These are phyloP conservation scores for Perdita meconis DNA, from an alignment of 2,888 invertebrate species.

Conservation along the genomic window DNA sequence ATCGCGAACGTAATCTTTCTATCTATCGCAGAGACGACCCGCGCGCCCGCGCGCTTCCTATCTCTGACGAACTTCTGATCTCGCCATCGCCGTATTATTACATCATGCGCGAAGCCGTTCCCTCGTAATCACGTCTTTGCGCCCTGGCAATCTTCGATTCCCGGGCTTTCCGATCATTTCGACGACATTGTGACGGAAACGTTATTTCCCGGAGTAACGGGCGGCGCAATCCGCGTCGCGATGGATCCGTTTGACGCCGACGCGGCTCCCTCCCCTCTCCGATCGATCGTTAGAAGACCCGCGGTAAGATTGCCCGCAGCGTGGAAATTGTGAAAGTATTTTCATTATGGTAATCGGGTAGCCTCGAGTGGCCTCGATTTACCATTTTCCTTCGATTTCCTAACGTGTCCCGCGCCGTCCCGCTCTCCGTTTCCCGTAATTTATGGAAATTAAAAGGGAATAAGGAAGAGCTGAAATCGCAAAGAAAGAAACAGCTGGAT, in stretches of 20 bases:
- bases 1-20: conserved; percentile 81
- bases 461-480: conserved; percentile 40
- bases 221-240: not conserved
- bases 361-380: conserved; percentile 29
- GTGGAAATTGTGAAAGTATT: conserved; percentile 38
- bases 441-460: conserved; percentile 46
- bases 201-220: conserved; percentile 10
- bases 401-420: not conserved
- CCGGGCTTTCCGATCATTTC: conserved; percentile 26
- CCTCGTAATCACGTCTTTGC: conserved; percentile 33
- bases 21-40: conserved; percentile 73
- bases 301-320: not conserved
- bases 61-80: conserved; percentile 65
- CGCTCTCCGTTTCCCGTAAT: conserved; percentile 11
- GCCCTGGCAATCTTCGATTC: conserved; percentile 35
- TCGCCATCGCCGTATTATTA: conserved; percentile 61
- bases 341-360: conserved; percentile 35
- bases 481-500: conserved; percentile 53
- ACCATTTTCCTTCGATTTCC: not conserved
- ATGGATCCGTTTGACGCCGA: conserved; percentile 1
- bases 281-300: not conserved
- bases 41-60: conserved; percentile 42
- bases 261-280: no score
- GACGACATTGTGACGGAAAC: not conserved
- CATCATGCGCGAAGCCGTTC: conserved; percentile 33